phyloP scores from a whole-genome alignment of 2,797 vertebrate species.

The Neoniphon sammara region DNA sequence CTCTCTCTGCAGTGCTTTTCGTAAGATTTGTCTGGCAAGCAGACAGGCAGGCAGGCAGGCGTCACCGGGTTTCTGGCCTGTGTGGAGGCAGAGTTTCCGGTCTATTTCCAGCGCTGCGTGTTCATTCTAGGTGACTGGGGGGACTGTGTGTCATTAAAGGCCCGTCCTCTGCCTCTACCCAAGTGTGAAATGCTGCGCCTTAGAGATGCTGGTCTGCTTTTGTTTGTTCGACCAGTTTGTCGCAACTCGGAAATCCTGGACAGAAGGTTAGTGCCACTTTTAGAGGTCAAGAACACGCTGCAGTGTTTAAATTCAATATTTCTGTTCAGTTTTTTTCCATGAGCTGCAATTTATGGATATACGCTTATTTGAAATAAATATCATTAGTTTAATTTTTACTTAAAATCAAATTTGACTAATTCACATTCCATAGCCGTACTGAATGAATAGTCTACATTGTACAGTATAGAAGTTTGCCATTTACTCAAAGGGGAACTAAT shows the following conservation, averaged over 20 bases:
- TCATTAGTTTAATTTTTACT: background rate
- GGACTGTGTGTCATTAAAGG: conserved; percentile 78
- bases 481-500: conserved; percentile 88
- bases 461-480: conserved; percentile 80
- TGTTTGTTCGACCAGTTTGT: conserved; percentile 67
- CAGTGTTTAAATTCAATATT: background rate
- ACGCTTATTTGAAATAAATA: background rate
- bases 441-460: conserved; percentile 16
- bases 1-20: conserved; percentile 26
- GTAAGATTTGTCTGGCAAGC: conserved; percentile 59
- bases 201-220: conserved; percentile 75
- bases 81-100: conserved; percentile 72
- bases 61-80: conserved; percentile 68
- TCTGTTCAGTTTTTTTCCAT: conserved; percentile 9
- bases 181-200: conserved; percentile 78
- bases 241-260: conserved; percentile 48
- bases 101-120: conserved; percentile 78
- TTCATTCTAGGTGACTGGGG: conserved; percentile 81
- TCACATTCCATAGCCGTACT: conserved; percentile 17
- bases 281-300: conserved; percentile 50
- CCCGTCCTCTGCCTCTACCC: conserved; percentile 73
- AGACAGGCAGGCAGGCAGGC: conserved; percentile 47
- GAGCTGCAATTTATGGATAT: background rate
- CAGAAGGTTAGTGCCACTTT: conserved; percentile 47
- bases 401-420: conserved; percentile 16